Base-by-base conservation (phyloP, 2,797 vertebrate genomes). In the Micropoecilia bifurca region DNA sequence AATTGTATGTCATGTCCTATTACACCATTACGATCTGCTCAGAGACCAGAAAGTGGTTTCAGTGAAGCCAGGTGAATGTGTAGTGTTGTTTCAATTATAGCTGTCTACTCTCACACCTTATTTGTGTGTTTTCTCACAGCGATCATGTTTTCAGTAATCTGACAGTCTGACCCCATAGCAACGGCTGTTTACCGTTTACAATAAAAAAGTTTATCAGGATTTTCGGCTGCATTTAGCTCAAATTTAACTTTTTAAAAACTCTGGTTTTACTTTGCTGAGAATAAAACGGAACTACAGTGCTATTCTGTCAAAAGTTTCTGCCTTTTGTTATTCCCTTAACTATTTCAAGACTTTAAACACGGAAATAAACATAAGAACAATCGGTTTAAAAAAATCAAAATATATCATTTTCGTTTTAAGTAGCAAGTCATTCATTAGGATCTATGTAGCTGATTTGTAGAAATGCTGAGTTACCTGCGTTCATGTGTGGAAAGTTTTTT, bases 401-500 rank as follows among this genome's bases (percentile, higher is more conserved):
- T 25, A 5, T 41, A 3, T 22, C 20, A 5, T 68, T 20, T 39
- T 9, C 16, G 41, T 43, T 25, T 25, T 22, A 69, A 66, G 73
- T 18, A 57, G 8, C n/a, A 3, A 48, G 30, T 7, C 16, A 16
- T 20, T 57, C 2, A 2, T 57, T 68, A 2, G 9, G 30, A 75
- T 30, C 61, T 75, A 61, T 75, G 53, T 63, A 72, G 72, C 36
- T 73, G 59, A 59, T 46, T 59, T 48, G 22, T 48, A 48, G 80
- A 63, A 20, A 25, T 10, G 18, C 30, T 82, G 75, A 73, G 82
- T 84, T 77, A 75, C 46, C 36, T 43, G 39, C 4, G 36, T 66
- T 71, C 74, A 57, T 30, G 63, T 76, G 36, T 77, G 71, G 66
- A 82, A 80, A 73, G 33, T 12, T 72, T 71, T 61, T 80, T 80